Base-by-base conservation (phyloP, 2,888 invertebrate species). In the Phyto melanocephala region DNA sequence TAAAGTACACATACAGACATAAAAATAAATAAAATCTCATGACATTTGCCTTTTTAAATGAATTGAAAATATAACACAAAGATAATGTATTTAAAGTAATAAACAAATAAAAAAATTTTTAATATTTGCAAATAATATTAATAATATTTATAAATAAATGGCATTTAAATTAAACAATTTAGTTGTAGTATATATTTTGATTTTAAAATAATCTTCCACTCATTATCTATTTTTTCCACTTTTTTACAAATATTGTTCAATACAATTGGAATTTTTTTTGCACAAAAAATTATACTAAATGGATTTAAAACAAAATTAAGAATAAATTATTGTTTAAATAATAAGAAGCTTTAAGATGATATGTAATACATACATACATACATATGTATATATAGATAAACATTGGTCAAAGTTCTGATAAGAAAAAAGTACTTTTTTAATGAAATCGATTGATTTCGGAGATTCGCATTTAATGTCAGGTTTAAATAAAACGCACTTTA, bases 191-290 rank as follows among this genome's bases (percentile, higher is more conserved):
- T n/a, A n/a, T 20, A 70, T 50, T 60, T 28, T 40, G 15, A 35
- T 37, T 47, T 58, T 45, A 5, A 45, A 62, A 62, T 62, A 45
- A 62, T 62, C 45, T 42, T 40, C 15, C n/a, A 24, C n/a, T 60
- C 60, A 42, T 60, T 60, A 60, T 22, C 60, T 22, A n/a, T 40
- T 60, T 40, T 22, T 22, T 60, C 6, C 45, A 17, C 13, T 42
- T 42, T n/a, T n/a, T 11, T 2, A 35, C 15, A 42, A 42, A 42
- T 42, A 15, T 15, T n/a, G 13, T 45, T 17, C 8, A 17, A 45
- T 7, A 45, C 15, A 47, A 20, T 17, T 20, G 10, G 17, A 20
- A 17, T 8, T 47, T 47, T 11, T n/a, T n/a, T n/a, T n/a, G 20
- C 8, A 20, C 20, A 42, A 42, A n/a, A n/a, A n/a, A n/a, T n/a